Conservation (phyloP, 2,113 vertebrate genomes). For the Ictidomys tridecemlineatus region DNA sequence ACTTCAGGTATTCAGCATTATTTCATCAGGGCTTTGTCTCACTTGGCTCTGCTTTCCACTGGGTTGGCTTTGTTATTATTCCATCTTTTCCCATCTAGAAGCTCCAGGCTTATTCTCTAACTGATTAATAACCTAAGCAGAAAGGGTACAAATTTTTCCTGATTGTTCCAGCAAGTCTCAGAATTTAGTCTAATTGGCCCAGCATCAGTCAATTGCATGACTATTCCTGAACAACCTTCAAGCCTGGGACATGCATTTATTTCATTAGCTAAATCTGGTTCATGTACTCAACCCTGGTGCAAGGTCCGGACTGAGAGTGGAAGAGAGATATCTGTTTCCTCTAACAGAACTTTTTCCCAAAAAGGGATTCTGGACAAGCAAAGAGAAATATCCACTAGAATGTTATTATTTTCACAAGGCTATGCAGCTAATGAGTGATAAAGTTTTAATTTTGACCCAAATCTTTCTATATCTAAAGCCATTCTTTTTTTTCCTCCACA, state of each 20-base stretch:
- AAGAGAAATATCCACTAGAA: slow-evolving; percentile 20
- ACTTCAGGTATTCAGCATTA: neutral
- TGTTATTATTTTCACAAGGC: neutral
- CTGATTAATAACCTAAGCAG: neutral
- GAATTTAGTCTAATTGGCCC: neutral
- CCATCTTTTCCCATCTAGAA: neutral
- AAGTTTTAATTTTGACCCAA: neutral
- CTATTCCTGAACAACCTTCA: neutral
- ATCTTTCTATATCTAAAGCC: neutral
- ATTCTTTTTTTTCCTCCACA: slow-evolving; percentile 9
- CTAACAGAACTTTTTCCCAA: neutral
- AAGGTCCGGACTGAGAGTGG: neutral
- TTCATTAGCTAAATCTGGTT: slow-evolving; percentile 3
- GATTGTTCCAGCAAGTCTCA: neutral
- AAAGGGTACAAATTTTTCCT: slow-evolving; percentile 20
- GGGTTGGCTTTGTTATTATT: neutral
- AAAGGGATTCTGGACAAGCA: neutral
- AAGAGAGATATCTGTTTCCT: neutral
- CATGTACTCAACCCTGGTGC: neutral
- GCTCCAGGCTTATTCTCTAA: neutral
- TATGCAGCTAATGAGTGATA: neutral
- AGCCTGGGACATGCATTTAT: neutral
- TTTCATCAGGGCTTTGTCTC: slow-evolving; percentile 22
- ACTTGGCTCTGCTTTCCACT: slow-evolving; percentile 7
- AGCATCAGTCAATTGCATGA: neutral